Evolutionary conservation across 2,888 invertebrate genomes (phyloP).

Genomic region (Eledone cirrhosa): DNA sequence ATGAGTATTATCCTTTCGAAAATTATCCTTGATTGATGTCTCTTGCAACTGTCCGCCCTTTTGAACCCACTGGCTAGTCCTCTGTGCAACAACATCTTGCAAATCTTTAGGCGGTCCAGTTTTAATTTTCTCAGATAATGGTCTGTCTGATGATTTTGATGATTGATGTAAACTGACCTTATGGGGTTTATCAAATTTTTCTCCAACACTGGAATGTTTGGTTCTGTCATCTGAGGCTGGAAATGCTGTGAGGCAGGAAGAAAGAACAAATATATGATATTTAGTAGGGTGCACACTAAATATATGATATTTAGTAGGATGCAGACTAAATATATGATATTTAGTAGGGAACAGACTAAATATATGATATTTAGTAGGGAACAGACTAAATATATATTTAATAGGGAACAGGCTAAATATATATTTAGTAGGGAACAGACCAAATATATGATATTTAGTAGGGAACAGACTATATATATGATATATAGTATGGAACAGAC

Average conservation of each 20-base stretch:
- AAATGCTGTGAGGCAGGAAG: conserved; percentile 15
- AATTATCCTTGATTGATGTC: conserved; percentile 26
- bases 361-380: no score
- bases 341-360: no score
- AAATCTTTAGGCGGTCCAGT: conserved; percentile 25
- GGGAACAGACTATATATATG: no score
- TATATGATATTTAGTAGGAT: no score
- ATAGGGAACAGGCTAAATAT: no score
- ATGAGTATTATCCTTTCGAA: conserved; percentile 24
- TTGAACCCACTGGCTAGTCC: conserved; percentile 30
- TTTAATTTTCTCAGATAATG: conserved; percentile 28
- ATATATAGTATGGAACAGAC: no score
- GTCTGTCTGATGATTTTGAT: conserved; percentile 28
- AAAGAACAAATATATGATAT: no score
- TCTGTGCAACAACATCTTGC: conserved; percentile 29
- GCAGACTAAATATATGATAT: no score
- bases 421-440: no score
- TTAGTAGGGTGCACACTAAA: no score
- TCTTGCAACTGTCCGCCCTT: conserved; percentile 29
- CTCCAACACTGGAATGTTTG: conserved; percentile 38
- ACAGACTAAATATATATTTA: no score
- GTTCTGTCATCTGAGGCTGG: conserved; percentile 34
- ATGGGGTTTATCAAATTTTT: conserved; percentile 26
- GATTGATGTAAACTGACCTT: conserved; percentile 27
- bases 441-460: no score